Conservation (phyloP, 2,797 vertebrate species). For the Acanthornis magna region DNA sequence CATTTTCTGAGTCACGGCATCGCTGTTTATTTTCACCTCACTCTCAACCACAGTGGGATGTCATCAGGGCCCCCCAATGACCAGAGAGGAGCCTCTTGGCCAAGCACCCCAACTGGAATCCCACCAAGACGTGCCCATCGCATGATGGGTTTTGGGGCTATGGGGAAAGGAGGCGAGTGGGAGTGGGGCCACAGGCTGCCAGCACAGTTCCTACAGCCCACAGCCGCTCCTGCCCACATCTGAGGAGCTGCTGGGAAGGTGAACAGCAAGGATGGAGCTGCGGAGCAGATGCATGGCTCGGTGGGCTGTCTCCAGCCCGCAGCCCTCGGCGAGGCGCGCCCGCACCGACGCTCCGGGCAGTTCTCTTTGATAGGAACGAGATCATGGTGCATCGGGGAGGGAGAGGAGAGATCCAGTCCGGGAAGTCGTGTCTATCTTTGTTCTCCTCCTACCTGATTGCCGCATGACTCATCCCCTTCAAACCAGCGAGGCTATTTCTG, state of each 20-base stretch:
- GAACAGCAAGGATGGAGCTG: conserved; percentile 19
- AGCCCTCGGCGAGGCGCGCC: conserved; percentile 5
- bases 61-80: not conserved
- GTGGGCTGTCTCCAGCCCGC: conserved; percentile 51
- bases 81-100: not conserved
- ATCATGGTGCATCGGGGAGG: not conserved
- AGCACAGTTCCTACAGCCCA: conserved; percentile 27
- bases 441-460: conserved; percentile 64
- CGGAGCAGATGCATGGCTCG: conserved; percentile 14
- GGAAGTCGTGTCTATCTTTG: conserved; percentile 62
- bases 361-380: conserved; percentile 52
- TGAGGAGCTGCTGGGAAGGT: conserved; percentile 45
- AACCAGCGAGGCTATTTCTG: conserved; percentile 60
- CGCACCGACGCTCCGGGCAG: conserved; percentile 8
- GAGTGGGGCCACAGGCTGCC: conserved; percentile 12
- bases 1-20: not conserved
- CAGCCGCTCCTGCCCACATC: conserved; percentile 64
- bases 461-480: conserved; percentile 59
- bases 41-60: not conserved
- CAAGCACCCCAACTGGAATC: not conserved
- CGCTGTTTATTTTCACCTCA: not conserved
- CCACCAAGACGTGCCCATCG: not conserved
- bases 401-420: conserved; percentile 42
- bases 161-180: conserved; percentile 20
- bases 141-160: not conserved